Conservation (phyloP, 2,797 vertebrate genomes). For the Choloepus didactylus region DNA sequence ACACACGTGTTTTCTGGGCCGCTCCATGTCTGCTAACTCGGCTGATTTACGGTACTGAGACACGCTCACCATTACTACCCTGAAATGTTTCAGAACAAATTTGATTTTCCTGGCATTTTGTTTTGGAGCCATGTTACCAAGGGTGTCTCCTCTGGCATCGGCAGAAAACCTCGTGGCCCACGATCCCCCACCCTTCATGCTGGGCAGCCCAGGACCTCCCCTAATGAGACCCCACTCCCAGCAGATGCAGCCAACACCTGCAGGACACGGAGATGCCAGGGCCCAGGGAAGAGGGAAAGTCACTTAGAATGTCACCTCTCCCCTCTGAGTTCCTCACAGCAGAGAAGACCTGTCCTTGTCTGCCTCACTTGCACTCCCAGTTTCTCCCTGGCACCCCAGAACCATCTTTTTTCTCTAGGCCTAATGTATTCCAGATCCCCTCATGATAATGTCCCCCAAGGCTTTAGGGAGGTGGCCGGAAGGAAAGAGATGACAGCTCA, state of each 20-base stretch:
- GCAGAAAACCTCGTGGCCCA: slow-evolving; percentile 77
- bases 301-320: slow-evolving; percentile 9
- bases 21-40: slow-evolving; percentile 81
- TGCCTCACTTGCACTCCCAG: slow-evolving; percentile 34
- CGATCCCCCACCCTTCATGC: slow-evolving; percentile 8
- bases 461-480: slow-evolving; percentile 53
- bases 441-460: slow-evolving; percentile 29
- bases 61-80: slow-evolving; percentile 86
- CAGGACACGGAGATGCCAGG: background rate
- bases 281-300: background rate
- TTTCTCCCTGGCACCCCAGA: slow-evolving; percentile 47
- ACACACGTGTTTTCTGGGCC: slow-evolving; percentile 60
- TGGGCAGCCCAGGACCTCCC: background rate
- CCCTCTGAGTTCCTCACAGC: background rate
- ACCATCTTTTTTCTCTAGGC: background rate
- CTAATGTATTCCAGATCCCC: slow-evolving; percentile 71
- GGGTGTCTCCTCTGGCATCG: slow-evolving; percentile 83
- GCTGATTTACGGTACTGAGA: slow-evolving; percentile 80
- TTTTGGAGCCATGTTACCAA: slow-evolving; percentile 85
- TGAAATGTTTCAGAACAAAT: slow-evolving; percentile 87
- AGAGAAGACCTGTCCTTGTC: slow-evolving; percentile 78
- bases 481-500: slow-evolving; percentile 4
- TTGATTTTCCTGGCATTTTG: slow-evolving; percentile 87
- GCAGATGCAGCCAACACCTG: background rate
- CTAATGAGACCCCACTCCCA: background rate